phyloP scores from a whole-genome alignment of 2,888 invertebrate species.

The Chirona hameri region DNA sequence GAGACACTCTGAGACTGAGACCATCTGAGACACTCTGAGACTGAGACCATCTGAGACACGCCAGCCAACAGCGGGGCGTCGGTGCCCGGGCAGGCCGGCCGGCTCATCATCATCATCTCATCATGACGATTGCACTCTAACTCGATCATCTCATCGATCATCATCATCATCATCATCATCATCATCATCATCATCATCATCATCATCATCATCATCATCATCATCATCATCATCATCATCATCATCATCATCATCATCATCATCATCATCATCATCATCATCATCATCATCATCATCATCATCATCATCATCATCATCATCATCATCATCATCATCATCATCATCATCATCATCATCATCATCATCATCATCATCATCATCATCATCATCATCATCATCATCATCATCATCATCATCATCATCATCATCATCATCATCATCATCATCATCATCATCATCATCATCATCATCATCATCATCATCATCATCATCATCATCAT shows the following conservation, averaged over 20 bases:
- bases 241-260: constrained; percentile 22
- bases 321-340: constrained; percentile 22
- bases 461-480: constrained; percentile 22
- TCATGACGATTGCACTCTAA: no score
- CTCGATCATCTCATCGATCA: constrained; percentile 5
- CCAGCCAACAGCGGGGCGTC: no score
- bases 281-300: constrained; percentile 22
- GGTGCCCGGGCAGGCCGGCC: no score
- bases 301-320: constrained; percentile 22
- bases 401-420: constrained; percentile 22
- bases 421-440: constrained; percentile 22
- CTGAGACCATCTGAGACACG: no score
- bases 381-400: constrained; percentile 6
- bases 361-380: constrained; percentile 10
- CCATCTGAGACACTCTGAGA: no score
- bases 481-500: constrained; percentile 22
- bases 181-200: constrained; percentile 22
- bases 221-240: constrained; percentile 22
- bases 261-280: constrained; percentile 22
- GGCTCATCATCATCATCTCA: no score
- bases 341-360: constrained; percentile 22
- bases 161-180: constrained; percentile 22
- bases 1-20: no score
- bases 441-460: constrained; percentile 10
- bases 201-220: constrained; percentile 22